Base-by-base conservation (phyloP, 2,888 invertebrate genomes). In the Pheosia gnoma region DNA sequence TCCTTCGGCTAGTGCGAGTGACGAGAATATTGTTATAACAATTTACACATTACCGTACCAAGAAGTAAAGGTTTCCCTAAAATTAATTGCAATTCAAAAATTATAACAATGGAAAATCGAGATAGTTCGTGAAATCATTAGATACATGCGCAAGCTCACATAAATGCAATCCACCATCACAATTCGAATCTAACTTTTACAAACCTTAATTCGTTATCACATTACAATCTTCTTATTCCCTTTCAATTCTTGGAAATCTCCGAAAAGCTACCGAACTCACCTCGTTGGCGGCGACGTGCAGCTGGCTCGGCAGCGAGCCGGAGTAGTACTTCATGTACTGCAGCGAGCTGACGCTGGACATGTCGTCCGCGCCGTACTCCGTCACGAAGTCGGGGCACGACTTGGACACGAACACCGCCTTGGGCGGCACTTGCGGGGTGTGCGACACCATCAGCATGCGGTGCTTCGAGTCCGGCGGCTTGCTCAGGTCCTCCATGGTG, bases 401-500 rank as follows among this genome's bases (percentile, higher is more conserved):
- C 73, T 95, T 95, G 8, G 98, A 98, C 66, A 96, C 91, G 86
- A 95, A 96, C 61, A 93, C 86, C 5, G 94, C 90, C 71, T 84
- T 93, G 72, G 83, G 90, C 74, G 83, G 91, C 84, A 82, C 90
- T 83, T 71, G 94, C 65, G 89, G 87, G 66, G 90, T 82, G 89
- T 93, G 95, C 0, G 97, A 98, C 67, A 96, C 95, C 85, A 98
- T 97, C 95, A 98, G 96, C 83, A 96, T 95, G 47, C 98, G 95
- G 88, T 98, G 97, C 75, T 96, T 96, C 0, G 97, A 97, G 54
- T 96, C 96, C 36, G 95, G 94, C 3, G 96, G 95, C 79, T 97
- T 96, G 7, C 97, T 95, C 4, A 98, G 94, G 89, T 99, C 98
- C 86, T 98, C 98, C 97, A 99, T 97, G 4, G 97, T 94, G 37